Conservation (phyloP, 2,113 vertebrate species). For the Vicugna pacos region DNA sequence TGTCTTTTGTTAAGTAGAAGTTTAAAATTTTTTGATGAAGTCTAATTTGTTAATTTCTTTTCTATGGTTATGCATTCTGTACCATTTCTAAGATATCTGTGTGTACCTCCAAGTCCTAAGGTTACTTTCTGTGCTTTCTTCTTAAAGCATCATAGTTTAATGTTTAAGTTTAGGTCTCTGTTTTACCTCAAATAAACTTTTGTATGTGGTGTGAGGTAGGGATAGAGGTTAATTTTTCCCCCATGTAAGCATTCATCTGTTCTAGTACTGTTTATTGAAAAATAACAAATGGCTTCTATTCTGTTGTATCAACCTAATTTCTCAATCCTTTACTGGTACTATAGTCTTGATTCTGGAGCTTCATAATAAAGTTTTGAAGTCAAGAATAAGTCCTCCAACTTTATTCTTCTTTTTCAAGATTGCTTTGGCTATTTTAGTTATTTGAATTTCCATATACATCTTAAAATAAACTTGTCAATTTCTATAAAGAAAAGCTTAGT, state of each 20-base stretch:
- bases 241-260: not conserved
- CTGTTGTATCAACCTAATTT: not conserved
- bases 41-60: not conserved
- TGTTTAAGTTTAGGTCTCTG: not conserved
- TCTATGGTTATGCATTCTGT: not conserved
- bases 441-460: not conserved
- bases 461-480: not conserved
- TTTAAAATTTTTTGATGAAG: not conserved
- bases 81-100: not conserved
- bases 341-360: not conserved
- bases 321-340: not conserved
- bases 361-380: not conserved
- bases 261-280: not conserved
- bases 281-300: not conserved
- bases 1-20: not conserved
- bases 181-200: not conserved
- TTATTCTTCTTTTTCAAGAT: not conserved
- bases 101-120: not conserved
- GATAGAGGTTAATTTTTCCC: not conserved
- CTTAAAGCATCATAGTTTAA: not conserved
- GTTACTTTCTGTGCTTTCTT: not conserved
- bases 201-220: not conserved
- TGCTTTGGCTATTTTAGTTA: not conserved
- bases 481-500: not conserved
- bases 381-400: not conserved